Conservation (phyloP, 2,888 invertebrate genomes). For the Euproctis similis region DNA sequence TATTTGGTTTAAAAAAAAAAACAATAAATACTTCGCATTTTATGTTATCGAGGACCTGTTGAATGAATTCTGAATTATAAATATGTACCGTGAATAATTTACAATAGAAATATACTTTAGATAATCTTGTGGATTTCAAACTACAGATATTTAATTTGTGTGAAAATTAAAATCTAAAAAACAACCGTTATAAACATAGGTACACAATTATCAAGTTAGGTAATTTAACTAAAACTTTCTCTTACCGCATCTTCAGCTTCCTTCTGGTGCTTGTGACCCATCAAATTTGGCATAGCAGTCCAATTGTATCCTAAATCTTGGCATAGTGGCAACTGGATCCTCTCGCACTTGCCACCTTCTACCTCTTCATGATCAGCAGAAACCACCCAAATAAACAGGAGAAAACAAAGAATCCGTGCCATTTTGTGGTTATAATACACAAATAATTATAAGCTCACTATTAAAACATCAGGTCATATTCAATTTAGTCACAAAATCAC, state of each 20-base stretch:
- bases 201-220: not conserved
- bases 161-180: too few species aligned
- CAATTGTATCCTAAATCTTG: constrained; percentile 89
- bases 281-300: constrained; percentile 90
- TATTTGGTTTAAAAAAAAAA: too few species aligned
- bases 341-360: constrained; percentile 81
- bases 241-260: constrained; percentile 87
- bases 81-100: too few species aligned
- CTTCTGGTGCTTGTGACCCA: constrained; percentile 87
- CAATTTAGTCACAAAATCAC: constrained; percentile 51
- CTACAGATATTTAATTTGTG: too few species aligned
- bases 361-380: constrained; percentile 60
- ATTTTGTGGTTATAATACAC: constrained; percentile 38
- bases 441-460: constrained; percentile 29
- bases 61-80: too few species aligned
- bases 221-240: too few species aligned
- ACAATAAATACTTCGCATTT: too few species aligned
- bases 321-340: constrained; percentile 86
- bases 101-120: too few species aligned
- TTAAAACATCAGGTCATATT: constrained; percentile 45
- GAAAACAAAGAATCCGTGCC: constrained; percentile 57
- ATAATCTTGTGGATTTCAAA: too few species aligned
- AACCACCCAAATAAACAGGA: constrained; percentile 50
- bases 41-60: too few species aligned
- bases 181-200: too few species aligned